A percentile compares a stretch with the other conserved stretches of the same genome.
These are phyloP conservation scores for Catharus bicknelli DNA, from an alignment of 2,113 vertebrate genomes.

Conservation along the genomic window DNA sequence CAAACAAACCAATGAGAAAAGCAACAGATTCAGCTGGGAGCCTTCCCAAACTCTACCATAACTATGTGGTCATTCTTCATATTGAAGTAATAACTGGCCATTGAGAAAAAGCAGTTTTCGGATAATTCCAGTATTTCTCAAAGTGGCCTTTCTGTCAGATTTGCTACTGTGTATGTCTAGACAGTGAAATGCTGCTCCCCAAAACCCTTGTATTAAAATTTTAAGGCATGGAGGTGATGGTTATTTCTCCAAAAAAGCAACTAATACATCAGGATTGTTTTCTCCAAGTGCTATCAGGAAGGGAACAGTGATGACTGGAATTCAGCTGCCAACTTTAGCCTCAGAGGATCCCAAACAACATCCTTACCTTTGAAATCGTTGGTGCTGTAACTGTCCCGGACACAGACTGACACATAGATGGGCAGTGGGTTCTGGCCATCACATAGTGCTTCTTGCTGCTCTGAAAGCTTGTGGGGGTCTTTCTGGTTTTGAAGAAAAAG, in stretches of 20 bases:
- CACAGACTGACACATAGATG: slow-evolving; percentile 74
- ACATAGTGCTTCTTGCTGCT: slow-evolving; percentile 72
- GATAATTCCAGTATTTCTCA: background rate
- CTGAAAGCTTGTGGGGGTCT: slow-evolving; percentile 76
- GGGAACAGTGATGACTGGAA: background rate
- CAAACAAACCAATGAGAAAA: background rate
- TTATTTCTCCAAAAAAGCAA: background rate
- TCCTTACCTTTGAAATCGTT: slow-evolving; percentile 77
- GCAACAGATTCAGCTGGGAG: background rate
- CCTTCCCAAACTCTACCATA: background rate
- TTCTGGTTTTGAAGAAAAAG: slow-evolving; percentile 63
- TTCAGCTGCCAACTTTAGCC: background rate
- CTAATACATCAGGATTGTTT: background rate
- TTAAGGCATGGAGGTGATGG: background rate
- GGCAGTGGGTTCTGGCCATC: slow-evolving; percentile 79
- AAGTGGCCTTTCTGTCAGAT: background rate
- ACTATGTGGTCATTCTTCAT: background rate
- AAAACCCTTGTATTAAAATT: background rate
- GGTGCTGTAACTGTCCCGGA: slow-evolving; percentile 66
- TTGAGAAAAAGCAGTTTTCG: background rate
- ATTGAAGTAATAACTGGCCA: background rate
- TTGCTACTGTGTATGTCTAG: background rate
- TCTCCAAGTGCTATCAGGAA: background rate
- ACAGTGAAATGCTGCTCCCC: background rate
- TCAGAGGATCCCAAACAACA: background rate